Base-by-base conservation (phyloP, 1,140 invertebrate species). In the Microplitis mediator region DNA sequence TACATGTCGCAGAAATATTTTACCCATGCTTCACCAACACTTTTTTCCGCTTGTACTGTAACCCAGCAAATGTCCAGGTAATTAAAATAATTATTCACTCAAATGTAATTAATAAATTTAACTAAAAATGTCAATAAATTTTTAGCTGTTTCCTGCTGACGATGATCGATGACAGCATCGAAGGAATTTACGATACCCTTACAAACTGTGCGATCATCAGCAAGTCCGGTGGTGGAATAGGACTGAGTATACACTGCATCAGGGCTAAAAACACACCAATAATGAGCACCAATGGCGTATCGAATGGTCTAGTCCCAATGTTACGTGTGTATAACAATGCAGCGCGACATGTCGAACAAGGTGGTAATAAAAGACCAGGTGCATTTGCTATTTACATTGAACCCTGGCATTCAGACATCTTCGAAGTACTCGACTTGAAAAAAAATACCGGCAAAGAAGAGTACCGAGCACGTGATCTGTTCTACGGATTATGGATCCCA, bases 371-470 rank as follows among this genome's bases (percentile, higher is more conserved):
- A 86, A 88, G 97, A 76, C 97, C 98, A 11, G 97, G 98, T 39
- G 97, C 98, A 13, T 98, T 99, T 90, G 97, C 98, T n/a, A 93
- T 99, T 73, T 99, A 99, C 82, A 81, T 99, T 16, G 98, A 99
- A 85, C 98, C 98, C 3, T 99, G 98, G 98, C 98, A 99, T 88
- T 92, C 97, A 0, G 98, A 99, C 86, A 90, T 99, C 63, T 97
- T 98, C 85, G 96, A 98, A 68, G 99, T 98, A 86, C 85, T 99
- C 54, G 94, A 98, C 81, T 87, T 98, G 45, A 95, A 94, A 76
- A 98, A 98, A 80, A 99, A 99, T n/a, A 68, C 52, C 11, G 66
- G 88, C 2, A 95, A 95, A 80, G 97, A 99, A 85, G 96, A 98
- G 86, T 86, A 93, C 35, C 88, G 97, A 69, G 97, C 97, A 0